A percentile compares a stretch with the other conserved stretches of the same genome.
phyloP scores from a whole-genome alignment of 1,140 invertebrate genomes.

The Protaetia brevitarsis region DNA sequence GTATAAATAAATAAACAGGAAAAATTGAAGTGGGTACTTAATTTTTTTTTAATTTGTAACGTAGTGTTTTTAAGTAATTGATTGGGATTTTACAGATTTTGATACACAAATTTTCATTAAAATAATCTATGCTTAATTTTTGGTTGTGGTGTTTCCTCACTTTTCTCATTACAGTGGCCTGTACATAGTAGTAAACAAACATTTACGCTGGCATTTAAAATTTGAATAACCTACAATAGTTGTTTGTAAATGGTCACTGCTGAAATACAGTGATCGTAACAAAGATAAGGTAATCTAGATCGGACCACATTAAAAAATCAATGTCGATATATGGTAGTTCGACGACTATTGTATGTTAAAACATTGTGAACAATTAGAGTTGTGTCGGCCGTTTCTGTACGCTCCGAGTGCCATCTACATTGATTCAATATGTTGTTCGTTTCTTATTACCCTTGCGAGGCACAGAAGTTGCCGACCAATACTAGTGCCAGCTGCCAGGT shows the following conservation, averaged over 20 bases:
- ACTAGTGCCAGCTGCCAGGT: neutral
- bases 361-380: constrained; percentile 37
- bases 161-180: too few species aligned
- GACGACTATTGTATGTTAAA: constrained; percentile 40
- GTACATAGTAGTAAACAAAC: too few species aligned
- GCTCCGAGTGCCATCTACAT: constrained; percentile 9
- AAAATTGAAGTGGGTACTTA: too few species aligned
- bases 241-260: constrained; percentile 40
- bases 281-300: constrained; percentile 39
- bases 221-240: constrained; percentile 24
- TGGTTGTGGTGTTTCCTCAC: too few species aligned
- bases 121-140: too few species aligned
- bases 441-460: constrained; percentile 5
- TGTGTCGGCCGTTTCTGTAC: constrained; percentile 22
- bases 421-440: constrained; percentile 16
- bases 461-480: neutral
- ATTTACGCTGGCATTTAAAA: neutral
- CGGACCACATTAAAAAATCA: constrained; percentile 41
- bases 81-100: too few species aligned
- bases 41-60: too few species aligned
- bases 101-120: too few species aligned
- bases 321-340: constrained; percentile 35
- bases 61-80: too few species aligned
- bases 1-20: too few species aligned
- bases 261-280: constrained; percentile 32